Evolutionary conservation across 2,113 vertebrate genomes (phyloP).

Genomic region (Pelvicachromis taeniatus): DNA sequence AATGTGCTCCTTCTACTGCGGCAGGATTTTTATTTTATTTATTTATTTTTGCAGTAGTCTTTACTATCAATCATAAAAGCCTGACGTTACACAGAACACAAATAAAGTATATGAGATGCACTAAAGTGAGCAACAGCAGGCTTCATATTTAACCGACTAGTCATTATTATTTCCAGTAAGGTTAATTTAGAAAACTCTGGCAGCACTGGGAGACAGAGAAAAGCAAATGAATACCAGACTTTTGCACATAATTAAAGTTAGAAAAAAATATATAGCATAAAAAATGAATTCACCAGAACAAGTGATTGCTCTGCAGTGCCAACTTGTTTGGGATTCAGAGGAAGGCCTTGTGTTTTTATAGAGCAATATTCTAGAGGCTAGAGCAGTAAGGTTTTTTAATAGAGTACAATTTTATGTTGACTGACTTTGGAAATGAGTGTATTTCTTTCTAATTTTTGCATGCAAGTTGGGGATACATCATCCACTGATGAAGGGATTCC

Average conservation of each 20-base stretch:
- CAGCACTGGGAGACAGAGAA: slow-evolving; percentile 25
- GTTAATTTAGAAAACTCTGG: slow-evolving; percentile 48
- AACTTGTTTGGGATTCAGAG: slow-evolving; percentile 1
- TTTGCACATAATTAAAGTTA: slow-evolving; percentile 58
- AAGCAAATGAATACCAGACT: slow-evolving; percentile 61
- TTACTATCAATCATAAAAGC: slow-evolving; percentile 30
- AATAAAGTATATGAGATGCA: slow-evolving; percentile 28
- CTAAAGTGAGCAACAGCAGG: slow-evolving; percentile 37
- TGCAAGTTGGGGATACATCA: not conserved
- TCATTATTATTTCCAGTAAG: slow-evolving; percentile 50
- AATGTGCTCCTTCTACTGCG: not conserved
- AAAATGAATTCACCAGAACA: slow-evolving; percentile 21
- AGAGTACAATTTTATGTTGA: not conserved
- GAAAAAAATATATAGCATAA: slow-evolving; percentile 8
- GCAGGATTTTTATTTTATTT: not conserved
- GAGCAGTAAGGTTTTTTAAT: not conserved
- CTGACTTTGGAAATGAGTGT: not conserved
- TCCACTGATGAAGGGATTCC: not conserved
- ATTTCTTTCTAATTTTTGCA: not conserved
- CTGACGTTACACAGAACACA: slow-evolving; percentile 22
- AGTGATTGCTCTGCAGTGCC: slow-evolving; percentile 24
- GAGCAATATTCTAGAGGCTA: not conserved
- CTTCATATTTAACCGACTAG: slow-evolving; percentile 44
- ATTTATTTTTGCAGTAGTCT: not conserved
- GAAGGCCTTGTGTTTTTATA: slow-evolving; percentile 1